Evolutionary conservation across 2,888 invertebrate species (phyloP).

Genomic region (Epicampocera succincta): DNA sequence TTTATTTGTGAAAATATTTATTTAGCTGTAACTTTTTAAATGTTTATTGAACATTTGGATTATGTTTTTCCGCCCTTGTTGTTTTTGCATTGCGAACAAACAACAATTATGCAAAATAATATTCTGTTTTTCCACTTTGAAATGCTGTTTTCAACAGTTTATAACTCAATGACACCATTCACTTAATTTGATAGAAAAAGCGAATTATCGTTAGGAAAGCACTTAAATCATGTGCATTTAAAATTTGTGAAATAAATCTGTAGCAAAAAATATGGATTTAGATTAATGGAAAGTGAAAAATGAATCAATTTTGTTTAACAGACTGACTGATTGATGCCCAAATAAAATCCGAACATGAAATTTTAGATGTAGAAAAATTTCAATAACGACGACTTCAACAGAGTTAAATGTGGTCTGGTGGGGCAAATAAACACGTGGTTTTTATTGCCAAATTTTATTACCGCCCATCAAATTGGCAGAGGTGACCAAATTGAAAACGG

Average conservation of each 20-base stretch:
- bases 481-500: no score
- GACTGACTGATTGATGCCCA: slow-evolving; percentile 12
- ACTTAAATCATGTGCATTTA: neutral
- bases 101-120: slow-evolving; percentile 14
- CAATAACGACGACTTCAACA: no score
- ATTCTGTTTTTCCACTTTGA: neutral
- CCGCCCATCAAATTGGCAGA: no score
- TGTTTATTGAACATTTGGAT: slow-evolving; percentile 24
- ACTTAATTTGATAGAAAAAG: slow-evolving; percentile 28
- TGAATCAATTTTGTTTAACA: neutral
- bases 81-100: neutral
- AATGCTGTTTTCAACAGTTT: slow-evolving; percentile 21
- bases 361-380: neutral
- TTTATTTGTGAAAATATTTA: slow-evolving; percentile 28
- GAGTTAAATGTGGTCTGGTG: neutral
- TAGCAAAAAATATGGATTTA: neutral
- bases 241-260: slow-evolving; percentile 3
- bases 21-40: slow-evolving; percentile 28
- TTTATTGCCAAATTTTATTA: no score
- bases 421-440: no score
- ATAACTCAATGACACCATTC: slow-evolving; percentile 15
- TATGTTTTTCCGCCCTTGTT: neutral
- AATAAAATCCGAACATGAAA: neutral
- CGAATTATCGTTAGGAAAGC: slow-evolving; percentile 44
- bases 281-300: slow-evolving; percentile 9